Evolutionary conservation across 2,888 invertebrate species (phyloP), one percentile per base, ranked within the genome.

Genomic region (Caenorhabditis sp.): DNA sequence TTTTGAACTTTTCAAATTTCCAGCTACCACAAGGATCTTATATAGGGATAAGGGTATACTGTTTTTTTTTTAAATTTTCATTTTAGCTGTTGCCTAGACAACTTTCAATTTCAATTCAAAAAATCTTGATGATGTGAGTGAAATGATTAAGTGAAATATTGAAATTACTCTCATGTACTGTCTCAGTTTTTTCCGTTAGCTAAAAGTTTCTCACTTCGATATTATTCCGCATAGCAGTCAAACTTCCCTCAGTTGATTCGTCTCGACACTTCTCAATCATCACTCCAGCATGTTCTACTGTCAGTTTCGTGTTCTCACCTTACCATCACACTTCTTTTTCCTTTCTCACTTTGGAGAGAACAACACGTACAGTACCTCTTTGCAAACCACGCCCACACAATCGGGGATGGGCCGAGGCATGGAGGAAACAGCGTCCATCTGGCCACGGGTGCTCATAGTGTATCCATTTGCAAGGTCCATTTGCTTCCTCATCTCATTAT

Each of bases 281-380:
- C n/a, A n/a, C n/a, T n/a, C n/a, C n/a, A 2, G 13, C 40, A 11
- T 18, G 18, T 47, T 47, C 20, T 20, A 6, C 20, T 47, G 47
- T 47, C 47, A 47, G 18, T 18, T 47, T 47, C 20, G 18, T 47
- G 47, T 47, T 47, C 47, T 47, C 47, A 47, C 47, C 47, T 47
- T 15, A 40, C 40, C 40, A 40, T 9, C 40, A 40, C 40, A 40
- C 40, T 13, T 40, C 40, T 40, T 40, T 6, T 32, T 32, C 32
- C 32, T 6, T 32, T 47, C 47, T 9, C 2, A 40, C 32, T 32
- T n/a, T n/a, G n/a, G 40, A 9, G 47, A 18, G 11, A 20, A 47
- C 18, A 47, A 47, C 47, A 47, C 47, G 47, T 47, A 47, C 47
- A 47, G 47, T 47, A 47, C 47, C 47, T 18, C 18, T 9, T n/a